phyloP scores from a whole-genome alignment of 2,113 vertebrate species.

The Kryptolebias marmoratus region DNA sequence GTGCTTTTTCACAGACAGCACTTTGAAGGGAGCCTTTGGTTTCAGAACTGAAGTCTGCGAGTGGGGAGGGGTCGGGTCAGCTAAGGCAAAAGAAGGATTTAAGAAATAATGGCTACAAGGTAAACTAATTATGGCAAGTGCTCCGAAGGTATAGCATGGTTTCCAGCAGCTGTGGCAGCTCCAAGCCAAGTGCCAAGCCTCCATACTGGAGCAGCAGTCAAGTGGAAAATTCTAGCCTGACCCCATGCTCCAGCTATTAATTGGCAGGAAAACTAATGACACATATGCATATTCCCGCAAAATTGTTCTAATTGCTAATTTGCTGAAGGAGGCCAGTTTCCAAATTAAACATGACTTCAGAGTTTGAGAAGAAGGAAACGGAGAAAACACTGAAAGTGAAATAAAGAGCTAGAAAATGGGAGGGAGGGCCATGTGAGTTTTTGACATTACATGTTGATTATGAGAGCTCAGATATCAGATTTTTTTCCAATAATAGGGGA shows the following conservation, averaged over 20 bases:
- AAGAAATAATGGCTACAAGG: slow-evolving; percentile 95
- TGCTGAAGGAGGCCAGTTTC: slow-evolving; percentile 92
- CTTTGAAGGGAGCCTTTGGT: slow-evolving; percentile 6
- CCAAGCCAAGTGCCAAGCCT: slow-evolving; percentile 88
- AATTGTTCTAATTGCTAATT: slow-evolving; percentile 99
- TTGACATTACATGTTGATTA: slow-evolving; percentile 75
- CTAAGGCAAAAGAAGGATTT: slow-evolving; percentile 84
- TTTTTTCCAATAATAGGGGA: slow-evolving; percentile 69
- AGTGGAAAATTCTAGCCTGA: slow-evolving; percentile 95
- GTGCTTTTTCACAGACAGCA: slow-evolving; percentile 76
- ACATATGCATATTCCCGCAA: slow-evolving; percentile 98
- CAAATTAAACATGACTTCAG: slow-evolving; percentile 94
- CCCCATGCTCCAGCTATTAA: slow-evolving; percentile 92
- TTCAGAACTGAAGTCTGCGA: slow-evolving; percentile 4
- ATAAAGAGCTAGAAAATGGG: background rate
- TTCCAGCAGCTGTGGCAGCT: slow-evolving; percentile 86
- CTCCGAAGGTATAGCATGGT: slow-evolving; percentile 86
- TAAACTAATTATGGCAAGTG: slow-evolving; percentile 95
- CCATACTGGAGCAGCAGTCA: slow-evolving; percentile 86
- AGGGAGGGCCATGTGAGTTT: slow-evolving; percentile 62
- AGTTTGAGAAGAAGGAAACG: slow-evolving; percentile 76
- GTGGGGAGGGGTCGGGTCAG: slow-evolving; percentile 7
- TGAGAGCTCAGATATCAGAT: slow-evolving; percentile 75
- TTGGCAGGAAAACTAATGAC: slow-evolving; percentile 98
- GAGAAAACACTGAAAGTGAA: background rate